Conservation (phyloP, 1,140 invertebrate genomes). For the Sipha flava region DNA sequence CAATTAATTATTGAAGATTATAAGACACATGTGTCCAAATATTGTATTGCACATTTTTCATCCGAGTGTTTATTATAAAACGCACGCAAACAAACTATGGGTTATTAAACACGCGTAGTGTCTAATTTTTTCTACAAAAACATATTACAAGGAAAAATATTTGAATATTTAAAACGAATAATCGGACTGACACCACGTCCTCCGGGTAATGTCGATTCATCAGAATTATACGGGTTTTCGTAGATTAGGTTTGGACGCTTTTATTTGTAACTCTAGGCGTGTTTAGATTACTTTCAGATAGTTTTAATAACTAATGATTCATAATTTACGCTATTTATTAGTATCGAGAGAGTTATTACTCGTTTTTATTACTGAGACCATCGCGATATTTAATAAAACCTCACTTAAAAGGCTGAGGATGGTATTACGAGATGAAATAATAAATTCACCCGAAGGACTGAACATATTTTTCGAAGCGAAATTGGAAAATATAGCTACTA, state of each 20-base stretch:
- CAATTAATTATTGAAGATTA: too few relatives aligned
- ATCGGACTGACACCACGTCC: background rate
- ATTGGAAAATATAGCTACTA: too few relatives aligned
- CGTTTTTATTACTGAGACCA: background rate
- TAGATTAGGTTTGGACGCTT: background rate
- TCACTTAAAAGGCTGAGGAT: background rate
- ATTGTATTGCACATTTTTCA: too few relatives aligned
- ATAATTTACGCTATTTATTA: background rate
- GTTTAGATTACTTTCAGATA: slow-evolving; percentile 10
- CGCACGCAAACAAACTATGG: too few relatives aligned
- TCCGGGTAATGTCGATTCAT: background rate
- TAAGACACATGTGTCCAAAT: too few relatives aligned
- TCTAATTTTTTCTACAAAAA: too few relatives aligned
- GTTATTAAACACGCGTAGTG: too few relatives aligned
- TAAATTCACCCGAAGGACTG: background rate
- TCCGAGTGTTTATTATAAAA: too few relatives aligned
- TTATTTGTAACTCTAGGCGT: background rate
- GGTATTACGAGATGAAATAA: background rate
- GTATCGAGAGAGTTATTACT: background rate
- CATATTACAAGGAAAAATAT: too few relatives aligned
- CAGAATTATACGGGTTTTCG: background rate
- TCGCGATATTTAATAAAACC: background rate
- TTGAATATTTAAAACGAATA: too few relatives aligned
- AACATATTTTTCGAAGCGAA: background rate
- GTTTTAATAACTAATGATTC: background rate